Percentiles rank a stretch among this genome's conserved stretches.
Evolutionary conservation across 1,140 invertebrate species (phyloP).

Genomic region (Cataglyphis hispanica): DNA sequence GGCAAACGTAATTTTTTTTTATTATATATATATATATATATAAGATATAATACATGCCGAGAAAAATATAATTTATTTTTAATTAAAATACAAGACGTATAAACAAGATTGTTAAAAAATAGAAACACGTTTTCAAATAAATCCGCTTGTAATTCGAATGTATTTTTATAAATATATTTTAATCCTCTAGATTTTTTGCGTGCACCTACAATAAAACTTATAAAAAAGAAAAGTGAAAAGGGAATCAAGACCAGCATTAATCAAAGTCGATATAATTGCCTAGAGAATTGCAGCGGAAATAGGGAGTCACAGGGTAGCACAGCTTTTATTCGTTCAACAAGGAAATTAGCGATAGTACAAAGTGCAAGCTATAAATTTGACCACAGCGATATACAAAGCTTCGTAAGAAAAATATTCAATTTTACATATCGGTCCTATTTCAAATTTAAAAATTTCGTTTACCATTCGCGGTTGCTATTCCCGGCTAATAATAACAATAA

Average conservation of each 20-base stretch:
- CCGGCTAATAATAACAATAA: background rate
- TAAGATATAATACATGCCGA: too few relatives aligned
- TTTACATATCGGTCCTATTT: constrained; percentile 2
- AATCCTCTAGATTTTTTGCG: background rate
- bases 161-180: background rate
- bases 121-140: background rate
- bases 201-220: constrained; percentile 16
- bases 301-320: background rate
- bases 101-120: background rate
- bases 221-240: background rate
- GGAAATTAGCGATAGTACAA: constrained; percentile 20
- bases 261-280: background rate
- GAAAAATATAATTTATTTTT: too few relatives aligned
- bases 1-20: background rate
- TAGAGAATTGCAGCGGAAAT: background rate
- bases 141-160: background rate
- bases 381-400: constrained; percentile 7
- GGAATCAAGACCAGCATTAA: background rate
- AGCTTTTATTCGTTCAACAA: background rate
- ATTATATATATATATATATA: too few relatives aligned
- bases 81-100: too few relatives aligned
- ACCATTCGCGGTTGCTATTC: constrained; percentile 4
- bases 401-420: background rate
- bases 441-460: background rate
- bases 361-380: constrained; percentile 8